Evolutionary conservation across 2,113 vertebrate genomes (phyloP).

Genomic region (Melanerpes formicivorus): DNA sequence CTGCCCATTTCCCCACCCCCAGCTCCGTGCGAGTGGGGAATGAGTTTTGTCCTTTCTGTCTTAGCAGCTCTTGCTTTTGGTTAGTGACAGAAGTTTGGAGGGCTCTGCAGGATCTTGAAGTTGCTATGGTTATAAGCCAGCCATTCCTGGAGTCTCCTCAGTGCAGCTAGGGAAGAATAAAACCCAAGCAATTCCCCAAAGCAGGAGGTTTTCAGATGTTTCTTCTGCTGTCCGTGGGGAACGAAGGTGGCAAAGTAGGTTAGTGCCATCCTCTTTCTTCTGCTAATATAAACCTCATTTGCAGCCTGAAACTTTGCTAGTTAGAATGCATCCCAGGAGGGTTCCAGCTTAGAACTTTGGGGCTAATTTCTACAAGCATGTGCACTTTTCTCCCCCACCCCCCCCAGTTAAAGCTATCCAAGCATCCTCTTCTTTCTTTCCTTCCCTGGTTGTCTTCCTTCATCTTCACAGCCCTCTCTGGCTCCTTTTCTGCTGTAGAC

Average conservation of each 20-base stretch:
- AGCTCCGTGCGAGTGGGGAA: not conserved
- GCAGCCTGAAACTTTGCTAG: not conserved
- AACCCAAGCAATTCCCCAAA: not conserved
- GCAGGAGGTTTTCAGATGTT: not conserved
- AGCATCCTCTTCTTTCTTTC: not conserved
- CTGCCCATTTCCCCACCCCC: not conserved
- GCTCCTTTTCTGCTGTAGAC: not conserved
- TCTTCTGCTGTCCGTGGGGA: conserved; percentile 7
- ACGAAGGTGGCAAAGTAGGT: conserved; percentile 1
- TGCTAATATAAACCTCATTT: conserved; percentile 24
- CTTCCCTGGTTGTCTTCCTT: accelerated
- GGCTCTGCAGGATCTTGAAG: not conserved
- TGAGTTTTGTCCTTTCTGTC: not conserved
- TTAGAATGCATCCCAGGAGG: not conserved
- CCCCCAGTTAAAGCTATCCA: not conserved
- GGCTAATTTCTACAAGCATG: not conserved
- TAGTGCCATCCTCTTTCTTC: not conserved
- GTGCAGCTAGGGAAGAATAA: not conserved
- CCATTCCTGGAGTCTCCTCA: not conserved
- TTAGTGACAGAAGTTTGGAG: not conserved
- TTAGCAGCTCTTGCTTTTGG: not conserved
- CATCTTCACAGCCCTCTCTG: not conserved
- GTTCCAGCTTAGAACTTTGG: not conserved
- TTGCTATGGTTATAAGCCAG: conserved; percentile 34
- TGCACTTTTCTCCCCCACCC: not conserved